A percentile compares a stretch with the other conserved stretches of the same genome.
Evolutionary conservation across 2,888 invertebrate species (phyloP).

Genomic region (Apotomis turbidana): DNA sequence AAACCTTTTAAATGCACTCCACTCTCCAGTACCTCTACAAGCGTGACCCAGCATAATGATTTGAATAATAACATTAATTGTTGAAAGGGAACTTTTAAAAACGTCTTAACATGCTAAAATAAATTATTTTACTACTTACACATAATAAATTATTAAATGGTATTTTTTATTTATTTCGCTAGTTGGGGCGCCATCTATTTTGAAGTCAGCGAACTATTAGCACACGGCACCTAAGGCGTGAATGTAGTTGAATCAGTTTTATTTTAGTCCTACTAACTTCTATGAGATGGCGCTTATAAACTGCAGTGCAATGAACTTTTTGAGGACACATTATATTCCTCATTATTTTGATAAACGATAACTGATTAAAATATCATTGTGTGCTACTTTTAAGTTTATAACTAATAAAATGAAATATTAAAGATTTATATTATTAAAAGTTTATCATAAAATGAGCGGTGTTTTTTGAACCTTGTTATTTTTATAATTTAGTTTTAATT

Average conservation of each 20-base stretch:
- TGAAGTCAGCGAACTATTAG: conserved; percentile 1
- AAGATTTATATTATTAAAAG: too few species aligned
- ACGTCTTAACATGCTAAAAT: conserved; percentile 7
- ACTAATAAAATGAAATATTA: background rate
- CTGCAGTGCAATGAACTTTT: background rate
- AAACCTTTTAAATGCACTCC: conserved; percentile 23
- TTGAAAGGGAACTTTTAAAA: background rate
- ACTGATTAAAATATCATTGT: too few species aligned
- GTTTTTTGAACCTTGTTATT: too few species aligned
- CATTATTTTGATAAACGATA: too few species aligned
- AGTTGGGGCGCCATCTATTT: conserved; percentile 23
- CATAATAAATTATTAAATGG: background rate
- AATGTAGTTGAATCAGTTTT: background rate
- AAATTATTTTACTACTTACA: background rate
- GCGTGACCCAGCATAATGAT: conserved; percentile 36
- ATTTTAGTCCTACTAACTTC: background rate
- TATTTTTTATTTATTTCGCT: background rate
- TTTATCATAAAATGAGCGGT: too few species aligned
- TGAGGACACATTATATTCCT: too few species aligned
- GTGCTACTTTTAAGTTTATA: background rate
- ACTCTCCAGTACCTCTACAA: background rate
- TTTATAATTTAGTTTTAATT: too few species aligned
- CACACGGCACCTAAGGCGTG: background rate
- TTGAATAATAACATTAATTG: conserved; percentile 8
- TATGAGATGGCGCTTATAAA: conserved; percentile 11